These are phyloP conservation scores for Drosophila quadrilineata DNA, from an alignment of 1,140 invertebrate species.

Conservation along the genomic window DNA sequence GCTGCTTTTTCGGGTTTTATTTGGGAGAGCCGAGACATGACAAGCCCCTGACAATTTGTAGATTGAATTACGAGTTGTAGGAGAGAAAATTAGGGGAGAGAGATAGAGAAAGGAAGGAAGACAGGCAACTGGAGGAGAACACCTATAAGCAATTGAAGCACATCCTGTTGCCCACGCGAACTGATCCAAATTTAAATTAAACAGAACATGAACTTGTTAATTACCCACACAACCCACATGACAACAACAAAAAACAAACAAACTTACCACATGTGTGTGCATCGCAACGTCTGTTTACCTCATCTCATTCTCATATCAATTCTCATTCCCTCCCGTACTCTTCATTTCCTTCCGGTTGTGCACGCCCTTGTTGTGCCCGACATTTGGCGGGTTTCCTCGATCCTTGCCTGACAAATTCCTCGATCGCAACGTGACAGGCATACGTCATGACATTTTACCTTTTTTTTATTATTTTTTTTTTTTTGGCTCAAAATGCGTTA, in stretches of 20 bases:
- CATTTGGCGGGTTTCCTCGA: constrained; percentile 69
- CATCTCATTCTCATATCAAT: too few relatives aligned
- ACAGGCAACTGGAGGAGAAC: constrained; percentile 6
- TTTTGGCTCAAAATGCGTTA: constrained; percentile 33
- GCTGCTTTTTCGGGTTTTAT: constrained; percentile 54
- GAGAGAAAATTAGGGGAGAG: background rate
- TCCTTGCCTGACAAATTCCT: constrained; percentile 31
- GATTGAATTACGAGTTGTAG: constrained; percentile 56
- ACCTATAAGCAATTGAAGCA: constrained; percentile 5
- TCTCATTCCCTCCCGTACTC: too few relatives aligned
- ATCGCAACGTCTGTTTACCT: constrained; percentile 21
- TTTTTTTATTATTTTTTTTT: background rate
- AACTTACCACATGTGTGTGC: constrained; percentile 44
- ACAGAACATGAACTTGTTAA: constrained; percentile 70
- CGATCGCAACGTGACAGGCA: constrained; percentile 64
- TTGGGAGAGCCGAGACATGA: constrained; percentile 28
- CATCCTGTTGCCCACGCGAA: constrained; percentile 62
- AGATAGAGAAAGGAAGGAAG: background rate
- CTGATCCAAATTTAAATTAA: constrained; percentile 69
- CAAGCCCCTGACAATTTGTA: constrained; percentile 34
- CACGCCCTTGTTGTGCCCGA: constrained; percentile 31
- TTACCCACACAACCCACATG: constrained; percentile 51
- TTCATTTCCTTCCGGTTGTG: constrained; percentile 22
- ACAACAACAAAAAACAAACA: constrained; percentile 15
- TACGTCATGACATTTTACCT: constrained; percentile 46